Conservation (phyloP, 2,888 invertebrate species). For the Cantharis lateralis region DNA sequence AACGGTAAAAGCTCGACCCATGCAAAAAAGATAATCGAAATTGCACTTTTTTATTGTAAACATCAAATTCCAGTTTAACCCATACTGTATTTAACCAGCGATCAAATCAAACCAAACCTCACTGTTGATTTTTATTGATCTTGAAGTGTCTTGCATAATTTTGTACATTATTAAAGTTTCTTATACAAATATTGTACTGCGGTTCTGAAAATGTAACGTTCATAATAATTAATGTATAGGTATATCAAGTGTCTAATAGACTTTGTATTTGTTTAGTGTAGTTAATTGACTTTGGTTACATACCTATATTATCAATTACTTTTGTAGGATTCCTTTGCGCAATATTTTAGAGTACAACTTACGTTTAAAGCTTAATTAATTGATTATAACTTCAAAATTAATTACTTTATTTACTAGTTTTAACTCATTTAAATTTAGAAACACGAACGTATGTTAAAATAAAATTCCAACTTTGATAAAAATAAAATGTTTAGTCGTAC, state of each 20-base stretch:
- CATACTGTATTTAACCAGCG: no score
- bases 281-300: not conserved
- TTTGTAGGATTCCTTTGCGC: not conserved
- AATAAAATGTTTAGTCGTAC: no score
- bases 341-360: not conserved
- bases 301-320: not conserved
- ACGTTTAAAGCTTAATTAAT: not conserved
- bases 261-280: not conserved
- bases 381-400: not conserved
- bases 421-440: not conserved
- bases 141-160: not conserved
- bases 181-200: not conserved
- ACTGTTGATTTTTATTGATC: no score
- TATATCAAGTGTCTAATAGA: no score
- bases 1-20: not conserved
- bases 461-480: not conserved
- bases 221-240: not conserved
- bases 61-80: not conserved
- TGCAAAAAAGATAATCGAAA: not conserved
- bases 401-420: not conserved
- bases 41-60: not conserved
- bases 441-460: not conserved
- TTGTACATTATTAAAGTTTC: not conserved
- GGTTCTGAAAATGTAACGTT: not conserved
- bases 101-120: no score